These are phyloP conservation scores for Nothocercus julius DNA, from an alignment of 2,113 vertebrate genomes.

Conservation along the genomic window DNA sequence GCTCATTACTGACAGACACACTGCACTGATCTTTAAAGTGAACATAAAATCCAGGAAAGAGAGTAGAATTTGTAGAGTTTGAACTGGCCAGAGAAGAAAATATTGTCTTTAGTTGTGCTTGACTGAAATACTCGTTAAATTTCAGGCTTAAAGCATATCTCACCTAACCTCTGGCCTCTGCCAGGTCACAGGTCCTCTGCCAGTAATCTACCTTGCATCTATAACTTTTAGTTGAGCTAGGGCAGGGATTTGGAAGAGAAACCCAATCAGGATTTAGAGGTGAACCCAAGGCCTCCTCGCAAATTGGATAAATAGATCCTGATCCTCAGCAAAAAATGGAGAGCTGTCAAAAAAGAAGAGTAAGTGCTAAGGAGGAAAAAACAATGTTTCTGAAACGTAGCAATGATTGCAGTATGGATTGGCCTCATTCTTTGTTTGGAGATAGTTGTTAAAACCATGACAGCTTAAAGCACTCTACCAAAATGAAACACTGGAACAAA, in stretches of 20 bases:
- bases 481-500: background rate
- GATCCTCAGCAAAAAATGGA: background rate
- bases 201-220: background rate
- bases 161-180: background rate
- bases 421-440: background rate
- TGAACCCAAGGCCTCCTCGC: background rate
- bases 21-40: background rate
- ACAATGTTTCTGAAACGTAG: background rate
- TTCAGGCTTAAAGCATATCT: background rate
- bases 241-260: background rate
- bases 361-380: background rate
- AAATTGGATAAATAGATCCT: background rate
- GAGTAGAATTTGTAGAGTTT: background rate
- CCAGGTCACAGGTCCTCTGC: background rate
- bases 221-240: background rate
- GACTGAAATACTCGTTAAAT: accelerated
- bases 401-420: background rate
- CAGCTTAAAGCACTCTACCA: background rate
- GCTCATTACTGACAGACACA: background rate
- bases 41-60: background rate
- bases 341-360: background rate
- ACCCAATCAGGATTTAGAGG: background rate
- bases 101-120: accelerated
- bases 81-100: background rate
- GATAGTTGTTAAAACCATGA: background rate